phyloP scores from a whole-genome alignment of 2,888 invertebrate genomes.

The Meloe dianella region DNA sequence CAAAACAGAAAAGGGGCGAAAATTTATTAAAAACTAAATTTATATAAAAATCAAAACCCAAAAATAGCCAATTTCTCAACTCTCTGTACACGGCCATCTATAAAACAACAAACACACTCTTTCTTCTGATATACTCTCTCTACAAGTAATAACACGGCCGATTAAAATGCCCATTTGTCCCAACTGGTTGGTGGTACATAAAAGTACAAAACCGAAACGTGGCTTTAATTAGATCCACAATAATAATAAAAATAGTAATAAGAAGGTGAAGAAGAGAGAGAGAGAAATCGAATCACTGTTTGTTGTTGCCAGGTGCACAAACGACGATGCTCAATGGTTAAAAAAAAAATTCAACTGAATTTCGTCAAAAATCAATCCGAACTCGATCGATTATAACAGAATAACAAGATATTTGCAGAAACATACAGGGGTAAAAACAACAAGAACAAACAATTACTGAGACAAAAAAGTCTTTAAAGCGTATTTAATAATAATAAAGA shows the following conservation, averaged over 20 bases:
- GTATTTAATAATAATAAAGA: not conserved
- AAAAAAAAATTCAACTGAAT: too few species aligned
- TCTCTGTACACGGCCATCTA: not conserved
- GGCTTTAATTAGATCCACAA: constrained; percentile 4
- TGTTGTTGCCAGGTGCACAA: not conserved
- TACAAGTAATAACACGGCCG: constrained; percentile 31
- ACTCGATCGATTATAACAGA: too few species aligned
- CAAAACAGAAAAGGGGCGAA: not conserved
- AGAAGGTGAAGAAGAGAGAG: not conserved
- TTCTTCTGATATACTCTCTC: not conserved
- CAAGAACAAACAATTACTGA: not conserved
- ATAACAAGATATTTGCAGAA: too few species aligned
- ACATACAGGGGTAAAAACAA: too few species aligned
- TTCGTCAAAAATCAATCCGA: too few species aligned
- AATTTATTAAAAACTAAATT: not conserved
- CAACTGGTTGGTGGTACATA: constrained; percentile 1
- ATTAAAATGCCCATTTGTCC: constrained; percentile 18
- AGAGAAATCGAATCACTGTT: not conserved
- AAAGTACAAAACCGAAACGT: constrained; percentile 4
- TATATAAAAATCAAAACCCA: not conserved
- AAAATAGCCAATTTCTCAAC: not conserved
- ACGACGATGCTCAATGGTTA: too few species aligned
- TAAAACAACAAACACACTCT: too few species aligned
- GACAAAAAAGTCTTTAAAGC: not conserved
- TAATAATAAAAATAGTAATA: too few species aligned